These are phyloP conservation scores for Pollenia amentaria DNA, from an alignment of 2,888 invertebrate genomes.

Conservation along the genomic window DNA sequence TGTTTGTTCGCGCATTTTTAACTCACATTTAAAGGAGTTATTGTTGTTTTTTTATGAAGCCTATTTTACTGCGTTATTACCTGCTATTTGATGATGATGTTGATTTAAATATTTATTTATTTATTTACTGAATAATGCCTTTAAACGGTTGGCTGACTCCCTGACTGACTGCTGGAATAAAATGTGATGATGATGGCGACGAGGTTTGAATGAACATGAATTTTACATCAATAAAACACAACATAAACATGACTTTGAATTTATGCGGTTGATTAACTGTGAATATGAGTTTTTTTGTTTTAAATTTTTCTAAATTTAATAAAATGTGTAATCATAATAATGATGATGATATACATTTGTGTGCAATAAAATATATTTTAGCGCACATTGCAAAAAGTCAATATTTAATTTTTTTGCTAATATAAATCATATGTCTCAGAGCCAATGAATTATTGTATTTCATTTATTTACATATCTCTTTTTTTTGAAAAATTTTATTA, in stretches of 20 bases:
- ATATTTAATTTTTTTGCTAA: not conserved
- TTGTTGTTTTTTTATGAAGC: not conserved
- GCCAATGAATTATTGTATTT: not conserved
- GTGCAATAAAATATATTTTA: not conserved
- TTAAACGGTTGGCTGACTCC: slow-evolving; percentile 8
- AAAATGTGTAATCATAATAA: slow-evolving; percentile 2
- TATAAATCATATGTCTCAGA: slow-evolving; percentile 22
- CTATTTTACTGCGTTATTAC: slow-evolving; percentile 22
- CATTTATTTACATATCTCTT: too few relatives aligned
- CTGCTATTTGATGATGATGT: slow-evolving; percentile 3
- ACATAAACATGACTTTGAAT: slow-evolving; percentile 36
- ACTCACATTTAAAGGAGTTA: not conserved
- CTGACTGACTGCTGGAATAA: slow-evolving; percentile 14
- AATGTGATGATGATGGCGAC: slow-evolving; percentile 16
- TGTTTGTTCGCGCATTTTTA: not conserved
- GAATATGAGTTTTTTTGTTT: slow-evolving; percentile 8
- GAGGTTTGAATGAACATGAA: slow-evolving; percentile 1
- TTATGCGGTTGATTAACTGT: slow-evolving; percentile 41
- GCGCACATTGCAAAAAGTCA: slow-evolving; percentile 9
- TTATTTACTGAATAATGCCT: slow-evolving; percentile 27
- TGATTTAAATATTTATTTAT: slow-evolving; percentile 47
- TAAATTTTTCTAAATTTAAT: slow-evolving; percentile 2
- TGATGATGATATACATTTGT: not conserved
- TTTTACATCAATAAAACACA: slow-evolving; percentile 11
- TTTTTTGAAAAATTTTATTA: too few relatives aligned